These are phyloP conservation scores for Aldrovandia affinis DNA, from an alignment of 2,797 vertebrate genomes.

Conservation along the genomic window DNA sequence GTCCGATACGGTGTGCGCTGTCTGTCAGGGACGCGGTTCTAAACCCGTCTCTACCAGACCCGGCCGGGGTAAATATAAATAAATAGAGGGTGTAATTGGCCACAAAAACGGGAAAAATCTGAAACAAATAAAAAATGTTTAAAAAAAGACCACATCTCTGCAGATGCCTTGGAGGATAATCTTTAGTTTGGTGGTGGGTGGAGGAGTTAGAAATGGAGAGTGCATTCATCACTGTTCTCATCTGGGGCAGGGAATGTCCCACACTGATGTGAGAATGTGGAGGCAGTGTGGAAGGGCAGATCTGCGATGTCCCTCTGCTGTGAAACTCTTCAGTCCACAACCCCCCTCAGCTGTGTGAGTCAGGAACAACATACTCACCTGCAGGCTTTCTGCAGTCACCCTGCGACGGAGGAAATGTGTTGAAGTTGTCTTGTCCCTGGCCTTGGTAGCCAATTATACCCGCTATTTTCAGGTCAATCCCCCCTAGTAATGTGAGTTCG, in stretches of 20 bases:
- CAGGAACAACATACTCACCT: not conserved
- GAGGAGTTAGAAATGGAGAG: not conserved
- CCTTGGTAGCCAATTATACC: no score
- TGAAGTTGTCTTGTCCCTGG: no score
- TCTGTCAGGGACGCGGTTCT: no score
- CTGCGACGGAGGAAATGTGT: no score
- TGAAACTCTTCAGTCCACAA: not conserved
- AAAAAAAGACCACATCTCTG: not conserved
- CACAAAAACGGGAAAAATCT: not conserved
- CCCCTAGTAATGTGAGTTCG: no score
- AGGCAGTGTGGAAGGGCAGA: not conserved
- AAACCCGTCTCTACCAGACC: no score
- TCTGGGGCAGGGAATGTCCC: not conserved
- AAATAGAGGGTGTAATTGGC: not conserved
- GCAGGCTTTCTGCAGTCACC: no score
- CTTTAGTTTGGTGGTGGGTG: not conserved
- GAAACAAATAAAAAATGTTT: not conserved
- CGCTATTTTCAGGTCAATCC: no score
- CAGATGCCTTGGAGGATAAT: not conserved
- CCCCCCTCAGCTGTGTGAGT: not conserved
- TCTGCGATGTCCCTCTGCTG: not conserved
- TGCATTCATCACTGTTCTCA: not conserved
- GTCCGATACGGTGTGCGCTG: no score
- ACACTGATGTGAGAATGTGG: not conserved
- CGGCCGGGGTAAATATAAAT: no score